Conservation (phyloP, 2,888 invertebrate genomes). For the Drosophila melanosoma region DNA sequence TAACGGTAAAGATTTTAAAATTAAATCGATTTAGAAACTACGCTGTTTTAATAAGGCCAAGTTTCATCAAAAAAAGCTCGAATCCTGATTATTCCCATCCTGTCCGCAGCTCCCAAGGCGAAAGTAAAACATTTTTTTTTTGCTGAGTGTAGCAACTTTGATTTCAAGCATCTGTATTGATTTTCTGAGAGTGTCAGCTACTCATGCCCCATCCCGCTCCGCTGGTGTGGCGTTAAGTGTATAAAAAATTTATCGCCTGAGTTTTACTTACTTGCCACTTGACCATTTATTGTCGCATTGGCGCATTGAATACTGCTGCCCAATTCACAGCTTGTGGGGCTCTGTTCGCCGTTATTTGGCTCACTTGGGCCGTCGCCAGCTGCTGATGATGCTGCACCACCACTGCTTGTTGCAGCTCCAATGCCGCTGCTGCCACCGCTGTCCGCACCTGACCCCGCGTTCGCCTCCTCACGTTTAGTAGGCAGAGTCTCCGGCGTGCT, state of each 20-base stretch:
- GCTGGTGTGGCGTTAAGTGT: not conserved
- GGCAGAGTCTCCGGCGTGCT: constrained; percentile 91
- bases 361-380: constrained; percentile 21
- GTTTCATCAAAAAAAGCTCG: no score
- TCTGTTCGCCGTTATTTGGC: constrained; percentile 59
- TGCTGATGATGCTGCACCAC: constrained; percentile 14
- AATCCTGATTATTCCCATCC: not conserved
- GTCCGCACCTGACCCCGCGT: constrained; percentile 45
- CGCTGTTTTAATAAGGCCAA: not conserved
- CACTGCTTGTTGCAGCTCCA: constrained; percentile 32
- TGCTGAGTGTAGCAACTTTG: not conserved
- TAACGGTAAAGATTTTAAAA: not conserved
- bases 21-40: not conserved
- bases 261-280: constrained; percentile 85
- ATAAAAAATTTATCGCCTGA: constrained; percentile 6
- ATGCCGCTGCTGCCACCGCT: constrained; percentile 29
- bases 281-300: constrained; percentile 84
- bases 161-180: not conserved
- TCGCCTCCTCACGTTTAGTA: constrained; percentile 86
- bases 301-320: constrained; percentile 41
- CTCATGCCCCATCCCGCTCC: no score
- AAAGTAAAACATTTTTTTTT: not conserved
- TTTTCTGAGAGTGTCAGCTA: not conserved
- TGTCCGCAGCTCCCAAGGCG: not conserved
- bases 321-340: constrained; percentile 62